Evolutionary conservation across 2,888 invertebrate species (phyloP).

Genomic region (Agrotis exclamationis): DNA sequence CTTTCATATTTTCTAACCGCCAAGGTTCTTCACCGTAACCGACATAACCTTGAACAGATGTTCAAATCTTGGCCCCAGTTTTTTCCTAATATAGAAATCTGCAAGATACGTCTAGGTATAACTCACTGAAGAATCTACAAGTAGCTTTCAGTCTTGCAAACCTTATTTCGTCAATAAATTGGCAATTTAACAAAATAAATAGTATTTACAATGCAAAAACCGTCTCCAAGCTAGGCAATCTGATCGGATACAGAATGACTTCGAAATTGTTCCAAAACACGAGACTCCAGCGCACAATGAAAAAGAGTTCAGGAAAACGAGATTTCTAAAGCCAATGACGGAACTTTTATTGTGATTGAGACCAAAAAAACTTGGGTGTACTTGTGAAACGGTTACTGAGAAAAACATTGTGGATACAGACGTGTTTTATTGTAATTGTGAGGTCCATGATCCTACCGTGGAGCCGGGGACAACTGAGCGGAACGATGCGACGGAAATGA

Average conservation of each 20-base stretch:
- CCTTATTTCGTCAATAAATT: constrained; percentile 3
- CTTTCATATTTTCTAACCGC: too few species aligned
- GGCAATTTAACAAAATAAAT: constrained; percentile 20
- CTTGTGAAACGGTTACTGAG: constrained; percentile 48
- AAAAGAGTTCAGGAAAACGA: constrained; percentile 48
- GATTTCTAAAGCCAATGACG: constrained; percentile 38
- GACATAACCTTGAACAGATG: background rate
- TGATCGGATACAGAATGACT: constrained; percentile 27
- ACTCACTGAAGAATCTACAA: background rate
- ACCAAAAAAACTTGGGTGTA: constrained; percentile 46
- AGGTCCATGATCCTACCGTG: constrained; percentile 54
- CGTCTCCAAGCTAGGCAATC: constrained; percentile 4
- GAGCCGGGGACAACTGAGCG: constrained; percentile 50
- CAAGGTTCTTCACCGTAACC: background rate
- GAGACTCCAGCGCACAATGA: constrained; percentile 32
- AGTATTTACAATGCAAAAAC: constrained; percentile 22
- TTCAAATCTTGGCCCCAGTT: background rate
- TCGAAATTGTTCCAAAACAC: constrained; percentile 21
- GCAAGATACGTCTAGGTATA: too few species aligned
- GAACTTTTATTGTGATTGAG: constrained; percentile 33
- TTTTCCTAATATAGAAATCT: background rate
- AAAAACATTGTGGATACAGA: constrained; percentile 54
- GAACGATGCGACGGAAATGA: constrained; percentile 50
- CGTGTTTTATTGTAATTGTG: constrained; percentile 56
- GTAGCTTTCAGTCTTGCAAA: background rate